Base-by-base conservation (phyloP, 2,797 vertebrate species). In the Melanotaenia trifasciata region DNA sequence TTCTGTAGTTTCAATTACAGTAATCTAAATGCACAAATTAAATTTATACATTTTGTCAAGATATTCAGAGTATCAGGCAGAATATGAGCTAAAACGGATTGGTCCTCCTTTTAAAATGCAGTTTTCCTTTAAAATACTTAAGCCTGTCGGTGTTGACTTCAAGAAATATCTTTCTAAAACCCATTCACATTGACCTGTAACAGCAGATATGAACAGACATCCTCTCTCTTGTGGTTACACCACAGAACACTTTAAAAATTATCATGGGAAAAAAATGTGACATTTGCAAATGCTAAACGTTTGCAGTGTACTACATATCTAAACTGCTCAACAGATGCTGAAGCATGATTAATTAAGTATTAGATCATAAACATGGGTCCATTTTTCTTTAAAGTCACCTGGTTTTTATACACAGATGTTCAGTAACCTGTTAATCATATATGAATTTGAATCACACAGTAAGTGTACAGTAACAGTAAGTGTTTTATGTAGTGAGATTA, bases 1-100 rank as follows among this genome's bases (percentile, higher is more conserved):
- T n/a, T n/a, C 50, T 53, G 50, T 51, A 4, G 22, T 11, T 11
- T 53, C 50, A 26, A 53, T 53, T 53, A 53, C 11, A 8, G 38
- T 7, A 35, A 66, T 38, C 33, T 54, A 28, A 51, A 40, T 5
- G 16, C 16, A 8, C n/a, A 53, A 65, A 65, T 54, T 3, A 53
- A 65, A 53, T 32, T 53, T 16, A 65, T 53, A 65, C 50, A 38
- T 14, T 53, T 65, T 65, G 45, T n/a, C 20, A 45, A 18, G 6
- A n/a, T n/a, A 9, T n/a, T n/a, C 3, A 7, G 16, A 47, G 5
- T 47, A 20, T 16, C 43, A 45, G 43, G 18, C 43, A 45, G 43
- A 16, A 47, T 47, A n/a, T n/a, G n/a, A n/a, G 22, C 4, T 24
- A 4, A 11, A 24, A 53, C 47, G 13, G 22, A 13, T 24, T 22